Evolutionary conservation across 2,888 invertebrate species (phyloP).

Genomic region (Agrilus mali): DNA sequence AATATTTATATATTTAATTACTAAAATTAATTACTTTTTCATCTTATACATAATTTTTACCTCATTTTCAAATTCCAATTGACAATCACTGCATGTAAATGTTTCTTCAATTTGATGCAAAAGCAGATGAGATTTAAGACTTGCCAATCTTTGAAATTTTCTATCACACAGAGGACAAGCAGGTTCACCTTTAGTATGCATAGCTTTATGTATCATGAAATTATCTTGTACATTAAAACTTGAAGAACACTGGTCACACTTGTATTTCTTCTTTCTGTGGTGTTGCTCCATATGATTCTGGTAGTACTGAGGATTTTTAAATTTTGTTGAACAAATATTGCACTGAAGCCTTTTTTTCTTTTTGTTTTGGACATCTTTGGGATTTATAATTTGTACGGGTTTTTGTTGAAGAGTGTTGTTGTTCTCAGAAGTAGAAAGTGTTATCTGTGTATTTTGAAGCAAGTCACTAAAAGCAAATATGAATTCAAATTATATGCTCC

Average conservation of each 20-base stretch:
- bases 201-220: constrained; percentile 28
- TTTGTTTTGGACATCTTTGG: not conserved
- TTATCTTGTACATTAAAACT: constrained; percentile 30
- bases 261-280: constrained; percentile 25
- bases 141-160: constrained; percentile 28
- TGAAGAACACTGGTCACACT: constrained; percentile 25
- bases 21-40: not conserved
- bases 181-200: constrained; percentile 22
- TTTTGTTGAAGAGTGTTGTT: not conserved
- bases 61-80: constrained; percentile 28
- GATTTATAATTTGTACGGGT: not conserved
- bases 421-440: no score
- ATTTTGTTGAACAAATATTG: constrained; percentile 21
- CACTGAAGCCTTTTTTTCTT: constrained; percentile 13
- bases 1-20: not conserved
- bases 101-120: constrained; percentile 31
- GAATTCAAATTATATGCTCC: no score
- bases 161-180: constrained; percentile 30
- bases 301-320: constrained; percentile 20
- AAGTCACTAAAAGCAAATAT: no score
- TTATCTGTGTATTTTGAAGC: no score
- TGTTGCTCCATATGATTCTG: constrained; percentile 27
- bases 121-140: constrained; percentile 30
- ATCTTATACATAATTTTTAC: constrained; percentile 14
- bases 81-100: constrained; percentile 28